Evolutionary conservation across 2,113 vertebrate genomes (phyloP), one percentile per base, ranked within the genome.

Genomic region (Pluvialis apricaria): DNA sequence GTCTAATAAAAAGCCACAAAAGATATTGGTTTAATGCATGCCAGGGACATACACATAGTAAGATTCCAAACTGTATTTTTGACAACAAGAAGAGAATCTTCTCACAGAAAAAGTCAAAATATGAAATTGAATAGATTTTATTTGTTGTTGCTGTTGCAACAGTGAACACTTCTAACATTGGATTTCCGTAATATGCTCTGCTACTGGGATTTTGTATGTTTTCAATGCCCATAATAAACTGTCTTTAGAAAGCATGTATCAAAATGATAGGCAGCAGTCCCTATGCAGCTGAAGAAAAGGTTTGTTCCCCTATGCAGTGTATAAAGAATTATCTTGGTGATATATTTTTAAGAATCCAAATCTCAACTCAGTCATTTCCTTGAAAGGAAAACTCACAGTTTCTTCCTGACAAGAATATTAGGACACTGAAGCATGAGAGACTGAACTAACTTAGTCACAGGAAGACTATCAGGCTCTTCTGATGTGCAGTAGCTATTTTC

Each of bases 31-130:
- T 91, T 84, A 94, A 94, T 93, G 57, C 26, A 42, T 69, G 76
- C 76, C 82, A 62, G 29, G 40, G 79, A 69, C 42, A 81, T 94
- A 84, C 32, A 51, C 73, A 75, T 13, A 77, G 73, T 57, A 34
- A 84, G 86, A 90, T 73, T 95, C 83, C 62, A 96, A 97, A 94
- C 51, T 55, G 57, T 82, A 66, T 94, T 97, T 95, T 36, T 95
- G 72, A 66, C 29, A 79, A 86, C 18, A 58, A 42, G 64, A 92
- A 42, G 58, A 25, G 13, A 58, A 1, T 44, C 94, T 77, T 91
- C 13, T 54, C 76, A 57, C 32, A 90, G 64, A 89, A 91, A 70
- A 69, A 92, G 17, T 72, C 62, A 83, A 44, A 86, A 66, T 44
- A 83, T 64, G 86, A 86, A 78, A 44, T 32, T 19, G 84, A 96